Conservation (phyloP, 2,888 invertebrate genomes). For the Rhagium mordax region DNA sequence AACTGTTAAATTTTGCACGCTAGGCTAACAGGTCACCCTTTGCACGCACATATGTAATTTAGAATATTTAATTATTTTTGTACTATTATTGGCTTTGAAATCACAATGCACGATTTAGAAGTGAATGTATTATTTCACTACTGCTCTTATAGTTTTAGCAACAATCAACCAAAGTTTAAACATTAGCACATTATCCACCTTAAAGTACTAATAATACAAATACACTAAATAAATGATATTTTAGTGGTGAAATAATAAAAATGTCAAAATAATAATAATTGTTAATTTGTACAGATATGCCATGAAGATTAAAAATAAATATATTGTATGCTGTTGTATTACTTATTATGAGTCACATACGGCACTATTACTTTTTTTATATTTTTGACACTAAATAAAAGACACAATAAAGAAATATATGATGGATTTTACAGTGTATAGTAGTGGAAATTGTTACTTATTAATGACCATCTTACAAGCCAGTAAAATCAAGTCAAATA, state of each 20-base stretch:
- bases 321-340: not conserved
- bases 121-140: not conserved
- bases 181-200: not conserved
- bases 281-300: not conserved
- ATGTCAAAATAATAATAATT: too few relatives aligned
- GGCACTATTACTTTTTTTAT: too few relatives aligned
- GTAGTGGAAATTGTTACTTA: too few relatives aligned
- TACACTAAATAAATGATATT: slow-evolving; percentile 7
- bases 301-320: not conserved
- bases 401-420: too few relatives aligned
- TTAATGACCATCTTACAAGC: too few relatives aligned
- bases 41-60: slow-evolving; percentile 36
- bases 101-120: slow-evolving; percentile 27
- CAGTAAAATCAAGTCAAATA: too few relatives aligned
- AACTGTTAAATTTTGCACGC: slow-evolving; percentile 58
- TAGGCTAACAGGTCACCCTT: slow-evolving; percentile 54
- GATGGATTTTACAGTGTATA: too few relatives aligned
- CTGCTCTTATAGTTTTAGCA: not conserved
- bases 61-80: slow-evolving; percentile 15
- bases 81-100: slow-evolving; percentile 11
- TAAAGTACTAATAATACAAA: slow-evolving; percentile 1
- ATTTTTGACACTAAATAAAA: too few relatives aligned
- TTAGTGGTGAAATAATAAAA: not conserved
- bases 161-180: slow-evolving; percentile 1
- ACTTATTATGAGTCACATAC: too few relatives aligned